Evolutionary conservation across 2,888 invertebrate species (phyloP).

Genomic region (Morpho helenor): DNA sequence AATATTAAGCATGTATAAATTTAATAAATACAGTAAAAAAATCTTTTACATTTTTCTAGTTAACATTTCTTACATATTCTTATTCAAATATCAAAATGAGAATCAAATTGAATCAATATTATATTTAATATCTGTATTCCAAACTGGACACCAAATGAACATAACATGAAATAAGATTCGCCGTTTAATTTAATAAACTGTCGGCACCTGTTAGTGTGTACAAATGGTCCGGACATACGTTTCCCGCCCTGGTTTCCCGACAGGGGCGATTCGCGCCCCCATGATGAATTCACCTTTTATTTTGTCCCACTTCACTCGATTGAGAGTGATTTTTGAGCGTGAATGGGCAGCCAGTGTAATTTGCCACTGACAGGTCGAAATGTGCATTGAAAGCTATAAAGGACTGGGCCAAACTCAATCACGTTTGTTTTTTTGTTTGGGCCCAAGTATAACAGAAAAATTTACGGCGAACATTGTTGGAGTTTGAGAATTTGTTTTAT

Average conservation of each 20-base stretch:
- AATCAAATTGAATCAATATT: too few relatives aligned
- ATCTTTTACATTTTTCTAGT: too few relatives aligned
- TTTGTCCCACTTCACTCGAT: slow-evolving; percentile 76
- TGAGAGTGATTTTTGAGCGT: slow-evolving; percentile 76
- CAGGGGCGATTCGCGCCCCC: slow-evolving; percentile 63
- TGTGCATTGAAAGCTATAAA: slow-evolving; percentile 73
- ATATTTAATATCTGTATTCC: too few relatives aligned
- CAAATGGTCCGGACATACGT: slow-evolving; percentile 75
- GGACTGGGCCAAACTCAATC: slow-evolving; percentile 69
- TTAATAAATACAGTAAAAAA: too few relatives aligned
- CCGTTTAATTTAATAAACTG: slow-evolving; percentile 72
- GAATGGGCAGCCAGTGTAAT: slow-evolving; percentile 74
- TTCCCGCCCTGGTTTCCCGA: slow-evolving; percentile 65
- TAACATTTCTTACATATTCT: too few relatives aligned
- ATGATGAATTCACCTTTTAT: slow-evolving; percentile 75
- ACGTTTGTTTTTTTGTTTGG: slow-evolving; percentile 41
- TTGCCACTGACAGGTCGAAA: slow-evolving; percentile 72
- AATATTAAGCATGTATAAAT: too few relatives aligned
- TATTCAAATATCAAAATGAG: too few relatives aligned
- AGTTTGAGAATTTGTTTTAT: slow-evolving; percentile 9
- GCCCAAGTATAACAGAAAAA: slow-evolving; percentile 22
- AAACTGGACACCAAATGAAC: too few relatives aligned
- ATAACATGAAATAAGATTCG: slow-evolving; percentile 12
- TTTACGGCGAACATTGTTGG: slow-evolving; percentile 31
- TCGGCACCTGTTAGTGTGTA: slow-evolving; percentile 71